Evolutionary conservation across 1,140 invertebrate genomes (phyloP), one percentile per base, ranked within the genome.

Genomic region (Panonychus citri): DNA sequence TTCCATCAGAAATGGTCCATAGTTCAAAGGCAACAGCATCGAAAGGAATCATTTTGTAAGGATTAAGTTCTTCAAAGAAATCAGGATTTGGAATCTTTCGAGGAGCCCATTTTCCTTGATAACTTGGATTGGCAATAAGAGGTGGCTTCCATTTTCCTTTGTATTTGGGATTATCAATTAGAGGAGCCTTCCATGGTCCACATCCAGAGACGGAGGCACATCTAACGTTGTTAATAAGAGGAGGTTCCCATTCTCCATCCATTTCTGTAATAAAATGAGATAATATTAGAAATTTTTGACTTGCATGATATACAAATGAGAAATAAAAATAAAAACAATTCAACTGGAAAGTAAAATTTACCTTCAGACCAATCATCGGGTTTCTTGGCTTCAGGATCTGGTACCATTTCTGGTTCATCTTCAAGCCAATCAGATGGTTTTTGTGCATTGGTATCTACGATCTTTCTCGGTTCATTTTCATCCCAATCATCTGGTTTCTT

Each of bases 231-330:
- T 80, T 77, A 54, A 61, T 80, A 53, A 90, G 73, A 0, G 91
- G 85, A 19, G 94, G 80, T 71, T 98, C 94, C 91, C 93, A 98
- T 69, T 87, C 83, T 1, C 94, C 94, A 73, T 98, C 94, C 81
- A 97, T 97, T 61, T 94, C 88, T 50, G n/a, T n/a, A n/a, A n/a
- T n/a, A n/a, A 83, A 78, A 71, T 98, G 93, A 46, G n/a, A 46
- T 13, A 46, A 24, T n/a, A 24, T 19, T 10, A 12, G 19, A 46
- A 24, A 46, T n/a, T n/a, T n/a, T n/a, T n/a, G n/a, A n/a, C n/a
- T n/a, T n/a, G n/a, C n/a, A n/a, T n/a, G n/a, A n/a, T n/a, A n/a
- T n/a, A n/a, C n/a, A 46, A 19, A 19, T 21, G 7, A 46, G n/a
- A 19, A 46, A 2, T 79, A 78, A 79, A 61, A 34, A 37, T n/a